Evolutionary conservation across 2,888 invertebrate genomes (phyloP).

Genomic region (Ennomos fuscantarius): DNA sequence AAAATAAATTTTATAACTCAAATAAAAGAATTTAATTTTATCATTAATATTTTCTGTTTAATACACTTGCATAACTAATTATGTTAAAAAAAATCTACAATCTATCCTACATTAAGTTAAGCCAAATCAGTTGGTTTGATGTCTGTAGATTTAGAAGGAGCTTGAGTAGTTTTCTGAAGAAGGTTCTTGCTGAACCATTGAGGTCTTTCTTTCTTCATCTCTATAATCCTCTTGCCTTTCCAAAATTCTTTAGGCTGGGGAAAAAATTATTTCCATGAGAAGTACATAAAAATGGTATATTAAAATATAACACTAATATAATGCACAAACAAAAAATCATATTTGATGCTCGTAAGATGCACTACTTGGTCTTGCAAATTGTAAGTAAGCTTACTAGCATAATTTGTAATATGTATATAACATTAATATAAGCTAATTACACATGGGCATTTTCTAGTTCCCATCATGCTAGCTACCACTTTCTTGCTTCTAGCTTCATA

Average conservation of each 20-base stretch:
- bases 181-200: slow-evolving; percentile 95
- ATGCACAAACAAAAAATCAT: no score
- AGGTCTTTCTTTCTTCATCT: slow-evolving; percentile 94
- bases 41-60: background rate
- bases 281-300: no score
- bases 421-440: no score
- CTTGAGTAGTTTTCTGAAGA: slow-evolving; percentile 90
- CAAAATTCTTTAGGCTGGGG: slow-evolving; percentile 85
- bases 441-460: background rate
- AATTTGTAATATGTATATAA: no score
- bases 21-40: slow-evolving; percentile 1
- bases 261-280: slow-evolving; percentile 8
- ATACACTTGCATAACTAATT: background rate
- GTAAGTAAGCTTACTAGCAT: no score
- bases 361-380: no score
- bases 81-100: no score
- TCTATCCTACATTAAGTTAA: slow-evolving; percentile 56
- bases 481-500: no score
- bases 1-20: slow-evolving; percentile 4
- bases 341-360: no score
- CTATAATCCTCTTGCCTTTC: slow-evolving; percentile 92
- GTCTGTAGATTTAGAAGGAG: slow-evolving; percentile 88
- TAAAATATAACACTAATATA: no score
- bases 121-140: slow-evolving; percentile 90
- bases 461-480: no score